These are phyloP conservation scores for Melipona bicolor DNA, from an alignment of 2,888 invertebrate genomes.

Conservation along the genomic window DNA sequence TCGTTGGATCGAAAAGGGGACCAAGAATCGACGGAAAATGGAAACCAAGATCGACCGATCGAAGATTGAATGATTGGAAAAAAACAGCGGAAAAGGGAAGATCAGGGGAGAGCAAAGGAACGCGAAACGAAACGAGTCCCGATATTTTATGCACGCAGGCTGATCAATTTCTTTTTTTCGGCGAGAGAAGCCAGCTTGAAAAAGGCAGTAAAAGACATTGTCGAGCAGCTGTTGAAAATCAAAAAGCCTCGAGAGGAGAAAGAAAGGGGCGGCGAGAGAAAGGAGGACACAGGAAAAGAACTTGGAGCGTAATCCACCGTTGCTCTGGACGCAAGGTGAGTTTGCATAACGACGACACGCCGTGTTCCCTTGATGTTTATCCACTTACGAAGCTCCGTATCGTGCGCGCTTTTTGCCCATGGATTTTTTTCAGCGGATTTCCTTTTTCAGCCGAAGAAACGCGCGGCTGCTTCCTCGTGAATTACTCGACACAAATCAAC, in stretches of 20 bases:
- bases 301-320: conserved; percentile 48
- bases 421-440: conserved; percentile 28
- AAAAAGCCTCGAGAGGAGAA: neutral
- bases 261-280: neutral
- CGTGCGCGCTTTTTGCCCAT: conserved; percentile 36
- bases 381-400: conserved; percentile 46
- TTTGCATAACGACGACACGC: conserved; percentile 56
- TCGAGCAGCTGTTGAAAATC: neutral
- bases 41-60: neutral
- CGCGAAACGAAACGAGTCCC: conserved; percentile 17
- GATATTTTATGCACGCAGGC: conserved; percentile 45
- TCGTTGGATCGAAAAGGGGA: neutral
- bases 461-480: neutral
- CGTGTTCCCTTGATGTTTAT: conserved; percentile 44
- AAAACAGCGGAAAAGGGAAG: neutral
- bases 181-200: conserved; percentile 6
- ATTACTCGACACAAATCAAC: conserved; percentile 12
- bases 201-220: conserved; percentile 5
- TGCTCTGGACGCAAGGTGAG: conserved; percentile 20
- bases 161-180: conserved; percentile 42
- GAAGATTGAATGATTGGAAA: conserved; percentile 4
- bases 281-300: conserved; percentile 22
- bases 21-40: conserved; percentile 14
- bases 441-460: conserved; percentile 26
- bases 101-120: neutral